phyloP scores from a whole-genome alignment of 2,797 vertebrate species.

The Odontamblyopus lacepedii region DNA sequence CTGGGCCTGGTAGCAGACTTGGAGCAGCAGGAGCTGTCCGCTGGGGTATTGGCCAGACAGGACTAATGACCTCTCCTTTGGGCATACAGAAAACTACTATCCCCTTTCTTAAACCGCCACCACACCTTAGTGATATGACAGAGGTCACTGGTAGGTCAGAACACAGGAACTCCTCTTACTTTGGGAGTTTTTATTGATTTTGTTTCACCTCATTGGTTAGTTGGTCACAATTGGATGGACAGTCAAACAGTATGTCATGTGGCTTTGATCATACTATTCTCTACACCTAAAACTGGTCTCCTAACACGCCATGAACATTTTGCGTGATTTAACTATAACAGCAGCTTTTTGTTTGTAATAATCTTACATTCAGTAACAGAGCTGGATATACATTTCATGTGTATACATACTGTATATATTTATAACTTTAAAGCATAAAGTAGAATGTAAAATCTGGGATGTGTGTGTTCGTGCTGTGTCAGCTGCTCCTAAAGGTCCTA shows the following conservation, averaged over 20 bases:
- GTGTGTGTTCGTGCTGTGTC: conserved; percentile 14
- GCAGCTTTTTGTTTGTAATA: neutral
- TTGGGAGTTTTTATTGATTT: conserved; percentile 76
- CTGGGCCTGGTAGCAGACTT: conserved; percentile 71
- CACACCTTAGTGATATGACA: conserved; percentile 69
- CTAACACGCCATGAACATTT: neutral
- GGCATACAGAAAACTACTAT: conserved; percentile 59
- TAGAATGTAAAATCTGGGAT: neutral
- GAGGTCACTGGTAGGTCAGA: conserved; percentile 82
- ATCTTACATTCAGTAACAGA: neutral
- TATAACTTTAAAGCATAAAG: neutral
- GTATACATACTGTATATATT: no score
- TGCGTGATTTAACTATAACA: neutral
- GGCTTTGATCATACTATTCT: conserved; percentile 36
- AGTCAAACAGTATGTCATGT: conserved; percentile 54
- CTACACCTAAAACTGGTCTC: neutral
- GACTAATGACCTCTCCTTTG: conserved; percentile 84
- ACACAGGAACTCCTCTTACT: conserved; percentile 61
- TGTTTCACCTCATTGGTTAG: conserved; percentile 67
- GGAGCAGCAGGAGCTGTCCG: conserved; percentile 89
- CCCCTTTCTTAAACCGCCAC: conserved; percentile 37
- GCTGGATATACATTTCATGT: neutral
- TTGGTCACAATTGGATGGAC: conserved; percentile 60
- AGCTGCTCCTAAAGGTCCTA: conserved; percentile 33
- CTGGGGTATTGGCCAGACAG: conserved; percentile 83